Conservation (phyloP, 2,797 vertebrate genomes). For the Dermochelys coriacea region DNA sequence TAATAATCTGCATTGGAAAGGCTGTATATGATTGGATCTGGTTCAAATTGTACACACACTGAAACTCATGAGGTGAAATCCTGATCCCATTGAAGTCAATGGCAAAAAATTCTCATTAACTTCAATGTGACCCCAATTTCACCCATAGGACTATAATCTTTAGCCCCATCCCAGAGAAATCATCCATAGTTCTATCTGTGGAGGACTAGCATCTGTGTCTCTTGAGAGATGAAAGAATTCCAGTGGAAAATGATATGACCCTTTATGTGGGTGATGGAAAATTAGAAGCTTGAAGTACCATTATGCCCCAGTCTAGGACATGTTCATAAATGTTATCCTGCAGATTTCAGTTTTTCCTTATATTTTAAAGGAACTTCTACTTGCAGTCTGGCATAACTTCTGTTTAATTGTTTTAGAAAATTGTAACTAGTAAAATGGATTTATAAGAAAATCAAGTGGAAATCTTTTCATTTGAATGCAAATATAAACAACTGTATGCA, state of each 20-base stretch:
- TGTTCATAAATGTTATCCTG: background rate
- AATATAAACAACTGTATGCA: background rate
- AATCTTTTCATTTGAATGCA: background rate
- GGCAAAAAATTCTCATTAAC: background rate
- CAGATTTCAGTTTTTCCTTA: background rate
- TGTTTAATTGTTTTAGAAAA: background rate
- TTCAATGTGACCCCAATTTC: background rate
- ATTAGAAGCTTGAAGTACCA: background rate
- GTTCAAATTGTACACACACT: background rate
- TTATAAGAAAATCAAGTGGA: background rate
- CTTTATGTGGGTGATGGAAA: background rate
- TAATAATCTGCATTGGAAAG: background rate
- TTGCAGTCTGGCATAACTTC: background rate
- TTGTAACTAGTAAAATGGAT: background rate
- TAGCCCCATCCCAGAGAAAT: background rate
- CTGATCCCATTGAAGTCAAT: background rate
- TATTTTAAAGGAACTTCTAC: background rate
- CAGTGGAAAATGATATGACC: background rate
- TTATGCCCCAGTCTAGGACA: background rate
- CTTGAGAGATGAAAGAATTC: background rate
- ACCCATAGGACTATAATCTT: background rate
- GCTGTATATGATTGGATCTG: background rate
- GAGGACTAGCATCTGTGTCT: background rate
- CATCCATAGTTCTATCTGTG: background rate
- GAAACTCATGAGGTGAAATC: background rate